A percentile compares a stretch with the other conserved stretches of the same genome.
phyloP scores from a whole-genome alignment of 2,888 invertebrate genomes.

The Limnephilus lunatus region DNA sequence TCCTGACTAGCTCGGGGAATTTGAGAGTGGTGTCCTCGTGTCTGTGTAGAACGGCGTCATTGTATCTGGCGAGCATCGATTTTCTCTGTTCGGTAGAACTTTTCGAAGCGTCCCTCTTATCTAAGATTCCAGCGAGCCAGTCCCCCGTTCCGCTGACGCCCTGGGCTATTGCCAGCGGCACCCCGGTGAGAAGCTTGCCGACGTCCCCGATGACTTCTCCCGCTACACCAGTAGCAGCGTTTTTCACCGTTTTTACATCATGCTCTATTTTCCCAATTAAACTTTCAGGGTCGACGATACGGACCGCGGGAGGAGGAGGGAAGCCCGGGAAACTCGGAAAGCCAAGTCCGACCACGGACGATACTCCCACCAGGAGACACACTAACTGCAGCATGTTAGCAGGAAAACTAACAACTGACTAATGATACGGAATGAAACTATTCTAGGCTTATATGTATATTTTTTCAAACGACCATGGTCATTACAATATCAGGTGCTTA shows the following conservation, averaged over 20 bases:
- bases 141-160: constrained; percentile 54
- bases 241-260: background rate
- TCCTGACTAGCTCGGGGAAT: constrained; percentile 71
- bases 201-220: constrained; percentile 47
- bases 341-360: constrained; percentile 11
- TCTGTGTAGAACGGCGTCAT: constrained; percentile 67
- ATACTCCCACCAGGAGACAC: background rate
- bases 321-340: background rate
- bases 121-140: constrained; percentile 54
- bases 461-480: background rate
- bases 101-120: constrained; percentile 25
- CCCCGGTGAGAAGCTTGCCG: constrained; percentile 43
- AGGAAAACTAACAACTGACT: constrained; percentile 15
- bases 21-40: constrained; percentile 69
- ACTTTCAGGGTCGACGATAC: background rate
- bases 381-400: constrained; percentile 31
- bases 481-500: background rate
- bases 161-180: constrained; percentile 51
- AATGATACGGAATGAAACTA: background rate
- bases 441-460: background rate
- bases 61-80: constrained; percentile 70
- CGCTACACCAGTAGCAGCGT: background rate
- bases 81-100: constrained; percentile 66
- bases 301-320: background rate
- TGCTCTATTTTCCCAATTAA: background rate